Conservation (phyloP, 2,888 invertebrate species). For the Encarsia formosa region DNA sequence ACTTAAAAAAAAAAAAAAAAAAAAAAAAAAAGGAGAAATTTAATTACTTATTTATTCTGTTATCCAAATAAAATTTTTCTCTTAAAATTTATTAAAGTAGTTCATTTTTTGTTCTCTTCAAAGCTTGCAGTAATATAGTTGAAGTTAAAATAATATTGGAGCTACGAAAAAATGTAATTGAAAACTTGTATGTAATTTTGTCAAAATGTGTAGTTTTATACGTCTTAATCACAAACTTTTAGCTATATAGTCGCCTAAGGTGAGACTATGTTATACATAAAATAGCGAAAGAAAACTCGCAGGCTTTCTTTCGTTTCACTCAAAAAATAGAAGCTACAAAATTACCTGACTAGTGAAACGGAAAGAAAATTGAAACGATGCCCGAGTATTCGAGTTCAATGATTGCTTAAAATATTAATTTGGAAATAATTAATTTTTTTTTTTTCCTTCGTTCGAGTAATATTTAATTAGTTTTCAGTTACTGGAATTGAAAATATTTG, state of each 20-base stretch:
- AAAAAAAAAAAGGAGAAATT: too few species aligned
- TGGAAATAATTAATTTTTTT: conserved; percentile 1
- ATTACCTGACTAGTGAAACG: conserved; percentile 23
- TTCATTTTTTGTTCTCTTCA: neutral
- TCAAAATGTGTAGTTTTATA: conserved; percentile 16
- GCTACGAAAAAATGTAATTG: neutral
- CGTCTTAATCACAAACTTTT: conserved; percentile 11
- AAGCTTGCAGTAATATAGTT: too few species aligned
- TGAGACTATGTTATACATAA: conserved; percentile 1
- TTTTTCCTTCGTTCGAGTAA: too few species aligned
- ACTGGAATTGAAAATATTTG: too few species aligned
- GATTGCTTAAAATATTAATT: conserved; percentile 10
- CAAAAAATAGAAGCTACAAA: conserved; percentile 21
- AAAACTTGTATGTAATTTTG: conserved; percentile 9
- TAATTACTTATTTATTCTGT: too few species aligned
- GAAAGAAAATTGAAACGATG: conserved; percentile 20
- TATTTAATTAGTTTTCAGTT: too few species aligned
- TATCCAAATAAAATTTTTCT: too few species aligned
- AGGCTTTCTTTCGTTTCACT: conserved; percentile 21
- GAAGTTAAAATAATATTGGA: neutral
- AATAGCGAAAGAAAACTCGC: conserved; percentile 11
- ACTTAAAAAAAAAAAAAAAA: too few species aligned
- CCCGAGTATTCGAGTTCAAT: conserved; percentile 16
- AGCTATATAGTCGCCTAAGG: conserved; percentile 14
- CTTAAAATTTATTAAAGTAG: too few species aligned